Percentiles rank a stretch among this genome's conserved stretches.
These are phyloP conservation scores for Cryptoblepharus egeriae DNA, from an alignment of 2,797 vertebrate genomes.

Conservation along the genomic window DNA sequence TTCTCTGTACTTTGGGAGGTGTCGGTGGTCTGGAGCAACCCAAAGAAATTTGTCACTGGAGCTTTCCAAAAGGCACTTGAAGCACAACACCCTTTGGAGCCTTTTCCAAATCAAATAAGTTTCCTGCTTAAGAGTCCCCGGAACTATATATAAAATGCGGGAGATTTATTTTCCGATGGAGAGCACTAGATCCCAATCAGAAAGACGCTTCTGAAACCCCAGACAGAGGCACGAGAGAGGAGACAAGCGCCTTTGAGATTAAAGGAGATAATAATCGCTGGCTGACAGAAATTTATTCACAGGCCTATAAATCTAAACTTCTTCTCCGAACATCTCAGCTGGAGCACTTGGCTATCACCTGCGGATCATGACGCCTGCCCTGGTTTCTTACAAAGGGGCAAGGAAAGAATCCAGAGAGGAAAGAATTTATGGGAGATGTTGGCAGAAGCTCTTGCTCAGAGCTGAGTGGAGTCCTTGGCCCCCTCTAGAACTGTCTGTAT, in stretches of 20 bases:
- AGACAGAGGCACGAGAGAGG: conserved; percentile 12
- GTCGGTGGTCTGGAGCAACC: too few relatives aligned
- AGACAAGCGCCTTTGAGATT: conserved; percentile 51
- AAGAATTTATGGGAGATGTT: conserved; percentile 30
- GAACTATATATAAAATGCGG: background rate
- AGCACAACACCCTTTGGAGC: background rate
- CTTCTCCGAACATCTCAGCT: conserved; percentile 48
- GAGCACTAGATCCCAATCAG: conserved; percentile 61
- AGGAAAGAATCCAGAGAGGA: conserved; percentile 37
- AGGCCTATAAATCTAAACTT: conserved; percentile 55
- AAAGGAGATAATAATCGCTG: conserved; percentile 59
- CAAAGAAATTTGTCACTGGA: too few relatives aligned
- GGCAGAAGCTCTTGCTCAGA: background rate
- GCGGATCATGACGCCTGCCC: conserved; percentile 33
- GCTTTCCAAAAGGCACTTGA: too few relatives aligned
- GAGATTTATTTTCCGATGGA: conserved; percentile 52
- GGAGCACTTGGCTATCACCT: conserved; percentile 26
- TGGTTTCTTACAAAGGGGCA: background rate
- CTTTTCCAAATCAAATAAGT: conserved; percentile 24
- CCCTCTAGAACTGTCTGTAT: too few relatives aligned
- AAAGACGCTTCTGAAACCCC: conserved; percentile 50
- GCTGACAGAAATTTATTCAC: conserved; percentile 59
- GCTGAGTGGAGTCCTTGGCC: too few relatives aligned
- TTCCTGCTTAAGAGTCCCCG: conserved; percentile 26
- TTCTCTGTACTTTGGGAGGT: background rate